Percentiles rank a stretch among this genome's conserved stretches.
phyloP scores from a whole-genome alignment of 2,113 vertebrate genomes.

The Clarias batrachus region DNA sequence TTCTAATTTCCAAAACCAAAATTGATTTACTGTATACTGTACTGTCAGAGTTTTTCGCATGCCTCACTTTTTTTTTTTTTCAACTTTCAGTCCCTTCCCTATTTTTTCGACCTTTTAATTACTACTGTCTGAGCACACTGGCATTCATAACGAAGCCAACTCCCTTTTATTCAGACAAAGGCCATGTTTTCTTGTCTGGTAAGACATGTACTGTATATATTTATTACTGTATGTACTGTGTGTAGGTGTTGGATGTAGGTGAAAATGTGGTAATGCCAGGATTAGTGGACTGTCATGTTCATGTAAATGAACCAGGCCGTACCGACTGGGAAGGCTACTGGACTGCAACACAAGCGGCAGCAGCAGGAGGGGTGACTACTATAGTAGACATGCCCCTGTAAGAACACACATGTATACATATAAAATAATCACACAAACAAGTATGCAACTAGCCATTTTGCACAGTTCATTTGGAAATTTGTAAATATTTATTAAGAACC shows the following conservation, averaged over 20 bases:
- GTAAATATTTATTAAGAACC: neutral
- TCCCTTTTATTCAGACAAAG: neutral
- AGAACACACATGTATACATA: slow-evolving; percentile 31
- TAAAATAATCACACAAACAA: neutral
- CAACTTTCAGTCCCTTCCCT: neutral
- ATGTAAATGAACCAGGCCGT: slow-evolving; percentile 80
- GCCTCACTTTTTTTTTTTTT: neutral
- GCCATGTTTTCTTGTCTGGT: neutral
- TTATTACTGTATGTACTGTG: neutral
- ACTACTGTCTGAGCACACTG: neutral
- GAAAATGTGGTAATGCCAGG: slow-evolving; percentile 81
- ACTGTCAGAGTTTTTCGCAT: neutral
- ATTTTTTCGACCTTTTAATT: neutral
- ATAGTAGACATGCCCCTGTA: slow-evolving; percentile 84
- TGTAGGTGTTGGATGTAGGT: slow-evolving; percentile 76
- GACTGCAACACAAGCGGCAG: slow-evolving; percentile 77
- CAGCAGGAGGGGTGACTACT: slow-evolving; percentile 81
- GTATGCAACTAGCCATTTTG: neutral
- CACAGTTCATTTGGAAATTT: neutral
- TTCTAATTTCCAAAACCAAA: neutral
- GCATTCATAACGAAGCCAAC: neutral
- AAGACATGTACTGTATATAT: slow-evolving; percentile 1
- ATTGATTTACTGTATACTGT: neutral
- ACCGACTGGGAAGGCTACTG: slow-evolving; percentile 79
- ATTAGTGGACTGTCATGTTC: slow-evolving; percentile 78